Percentiles rank a stretch among this genome's conserved stretches.
These are phyloP conservation scores for Leptinotarsa juncta DNA, from an alignment of 2,888 invertebrate genomes.

Conservation along the genomic window DNA sequence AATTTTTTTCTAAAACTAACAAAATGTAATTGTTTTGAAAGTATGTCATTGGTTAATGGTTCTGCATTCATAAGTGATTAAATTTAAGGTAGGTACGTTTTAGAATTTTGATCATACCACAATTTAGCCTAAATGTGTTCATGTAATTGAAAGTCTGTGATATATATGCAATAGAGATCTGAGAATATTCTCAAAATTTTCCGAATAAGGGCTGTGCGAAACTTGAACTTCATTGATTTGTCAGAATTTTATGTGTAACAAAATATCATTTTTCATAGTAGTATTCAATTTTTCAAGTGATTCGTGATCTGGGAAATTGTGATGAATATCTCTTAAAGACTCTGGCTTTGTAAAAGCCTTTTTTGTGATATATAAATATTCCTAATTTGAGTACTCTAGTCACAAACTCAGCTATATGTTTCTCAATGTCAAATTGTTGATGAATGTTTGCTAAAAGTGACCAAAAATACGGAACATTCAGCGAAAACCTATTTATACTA, in stretches of 20 bases:
- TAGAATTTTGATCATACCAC: conserved; percentile 1
- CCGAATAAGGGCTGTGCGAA: not conserved
- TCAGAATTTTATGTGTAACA: not conserved
- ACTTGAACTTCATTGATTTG: not conserved
- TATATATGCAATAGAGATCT: not conserved
- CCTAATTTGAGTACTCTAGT: conserved; percentile 23
- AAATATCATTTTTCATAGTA: not conserved
- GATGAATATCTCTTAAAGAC: conserved; percentile 23
- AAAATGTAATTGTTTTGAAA: conserved; percentile 22
- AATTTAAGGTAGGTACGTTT: conserved; percentile 30
- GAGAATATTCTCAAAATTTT: not conserved
- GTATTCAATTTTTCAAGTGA: conserved; percentile 1
- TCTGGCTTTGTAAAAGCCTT: conserved; percentile 33
- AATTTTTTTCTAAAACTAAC: conserved; percentile 51
- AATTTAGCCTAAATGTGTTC: not conserved
- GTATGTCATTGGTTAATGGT: conserved; percentile 34
- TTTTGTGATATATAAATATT: conserved; percentile 32
- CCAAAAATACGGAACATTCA: not conserved
- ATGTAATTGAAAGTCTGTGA: not conserved
- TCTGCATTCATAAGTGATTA: conserved; percentile 37
- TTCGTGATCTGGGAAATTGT: conserved; percentile 19
- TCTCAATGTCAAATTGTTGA: not conserved
- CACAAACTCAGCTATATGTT: conserved; percentile 23
- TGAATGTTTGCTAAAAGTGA: not conserved
- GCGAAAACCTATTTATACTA: not conserved